A percentile compares a stretch with the other conserved stretches of the same genome.
phyloP scores from a whole-genome alignment of 2,797 vertebrate genomes.

The Balearica regulorum region DNA sequence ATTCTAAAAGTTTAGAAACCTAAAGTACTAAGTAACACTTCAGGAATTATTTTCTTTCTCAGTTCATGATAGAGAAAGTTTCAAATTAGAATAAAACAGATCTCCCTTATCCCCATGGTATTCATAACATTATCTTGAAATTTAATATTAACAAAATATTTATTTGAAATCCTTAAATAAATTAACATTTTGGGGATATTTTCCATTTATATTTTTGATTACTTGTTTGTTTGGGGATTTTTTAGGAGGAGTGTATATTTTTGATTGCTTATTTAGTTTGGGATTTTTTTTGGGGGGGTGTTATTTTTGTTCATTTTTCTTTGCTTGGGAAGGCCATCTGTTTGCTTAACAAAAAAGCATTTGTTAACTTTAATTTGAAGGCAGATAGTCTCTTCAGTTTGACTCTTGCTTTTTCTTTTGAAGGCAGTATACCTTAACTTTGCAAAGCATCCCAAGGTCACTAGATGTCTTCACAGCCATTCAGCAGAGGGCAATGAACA shows the following conservation, averaged over 20 bases:
- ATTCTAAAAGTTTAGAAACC: not conserved
- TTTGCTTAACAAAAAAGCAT: not conserved
- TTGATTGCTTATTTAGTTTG: not conserved
- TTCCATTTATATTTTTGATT: not conserved
- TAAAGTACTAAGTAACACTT: not conserved
- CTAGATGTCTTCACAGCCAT: not conserved
- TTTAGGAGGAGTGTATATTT: no score
- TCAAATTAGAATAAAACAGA: not conserved
- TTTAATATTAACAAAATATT: not conserved
- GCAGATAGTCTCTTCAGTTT: not conserved
- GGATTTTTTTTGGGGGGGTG: accelerated
- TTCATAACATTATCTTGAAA: not conserved
- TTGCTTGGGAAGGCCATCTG: not conserved
- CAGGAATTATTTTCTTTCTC: not conserved
- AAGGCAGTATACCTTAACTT: not conserved
- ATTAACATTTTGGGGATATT: not conserved
- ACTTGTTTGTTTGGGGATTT: not conserved
- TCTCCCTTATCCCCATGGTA: not conserved
- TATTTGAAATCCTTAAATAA: not conserved
- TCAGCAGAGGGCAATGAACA: not conserved
- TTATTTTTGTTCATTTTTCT: not conserved
- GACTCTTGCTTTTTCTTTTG: not conserved
- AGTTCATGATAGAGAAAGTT: not conserved
- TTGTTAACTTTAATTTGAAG: not conserved
- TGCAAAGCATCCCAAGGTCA: not conserved